These are phyloP conservation scores for Lepilemur septentrionalis DNA, from an alignment of 2,797 vertebrate genomes.

Conservation along the genomic window DNA sequence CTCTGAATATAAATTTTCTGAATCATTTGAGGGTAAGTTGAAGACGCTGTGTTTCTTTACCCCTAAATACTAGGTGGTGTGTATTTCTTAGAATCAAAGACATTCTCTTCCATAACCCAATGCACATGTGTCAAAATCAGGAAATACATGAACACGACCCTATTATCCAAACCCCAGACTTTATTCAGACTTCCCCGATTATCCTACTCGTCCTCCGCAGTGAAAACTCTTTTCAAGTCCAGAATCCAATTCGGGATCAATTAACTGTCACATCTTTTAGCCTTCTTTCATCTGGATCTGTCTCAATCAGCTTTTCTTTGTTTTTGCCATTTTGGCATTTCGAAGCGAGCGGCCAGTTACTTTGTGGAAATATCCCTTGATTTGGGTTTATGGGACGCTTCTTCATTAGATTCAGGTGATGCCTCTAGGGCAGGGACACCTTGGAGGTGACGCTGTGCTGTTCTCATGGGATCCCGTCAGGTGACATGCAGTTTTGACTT, in stretches of 20 bases:
- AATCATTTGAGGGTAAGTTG: neutral
- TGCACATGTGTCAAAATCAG: neutral
- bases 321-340: neutral
- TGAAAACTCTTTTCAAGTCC: neutral
- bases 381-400: neutral
- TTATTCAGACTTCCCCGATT: no score
- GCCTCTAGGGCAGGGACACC: fast-evolving
- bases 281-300: neutral
- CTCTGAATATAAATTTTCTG: neutral
- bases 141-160: neutral
- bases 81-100: neutral
- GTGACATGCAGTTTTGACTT: neutral
- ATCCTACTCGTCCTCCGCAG: neutral
- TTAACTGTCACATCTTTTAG: neutral
- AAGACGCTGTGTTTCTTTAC: neutral
- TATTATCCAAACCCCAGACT: neutral
- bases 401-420: neutral
- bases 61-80: neutral
- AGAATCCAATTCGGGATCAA: neutral
- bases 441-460: neutral
- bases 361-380: neutral
- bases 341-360: neutral
- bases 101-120: neutral
- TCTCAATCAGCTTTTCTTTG: neutral
- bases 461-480: neutral